Evolutionary conservation across 2,113 vertebrate genomes (phyloP).

Genomic region (Reinhardtius hippoglossoides): DNA sequence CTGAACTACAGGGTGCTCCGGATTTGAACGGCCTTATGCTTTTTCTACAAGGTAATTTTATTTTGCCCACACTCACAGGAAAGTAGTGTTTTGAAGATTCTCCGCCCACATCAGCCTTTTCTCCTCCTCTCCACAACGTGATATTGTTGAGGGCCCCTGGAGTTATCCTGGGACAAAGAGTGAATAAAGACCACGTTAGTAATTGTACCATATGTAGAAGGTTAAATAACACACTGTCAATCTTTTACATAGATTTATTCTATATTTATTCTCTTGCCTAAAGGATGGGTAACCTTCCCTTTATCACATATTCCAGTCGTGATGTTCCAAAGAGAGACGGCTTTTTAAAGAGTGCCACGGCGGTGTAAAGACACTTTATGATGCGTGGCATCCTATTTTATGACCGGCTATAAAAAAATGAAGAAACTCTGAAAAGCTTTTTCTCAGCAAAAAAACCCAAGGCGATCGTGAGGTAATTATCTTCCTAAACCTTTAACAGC

Average conservation of each 20-base stretch:
- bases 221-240: slow-evolving; percentile 36
- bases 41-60: background rate
- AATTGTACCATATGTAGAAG: slow-evolving; percentile 3
- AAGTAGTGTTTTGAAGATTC: background rate
- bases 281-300: slow-evolving; percentile 53
- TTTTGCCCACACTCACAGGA: background rate
- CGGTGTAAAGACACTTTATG: slow-evolving; percentile 75
- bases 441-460: slow-evolving; percentile 76
- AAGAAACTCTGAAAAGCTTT: slow-evolving; percentile 71
- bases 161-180: background rate
- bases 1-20: slow-evolving; percentile 3
- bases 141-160: too few species aligned
- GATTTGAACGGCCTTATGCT: background rate
- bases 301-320: slow-evolving; percentile 45
- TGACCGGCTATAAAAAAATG: slow-evolving; percentile 63
- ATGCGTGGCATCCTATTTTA: slow-evolving; percentile 66
- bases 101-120: slow-evolving; percentile 5
- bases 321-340: slow-evolving; percentile 60
- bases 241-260: slow-evolving; percentile 33
- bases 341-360: slow-evolving; percentile 62
- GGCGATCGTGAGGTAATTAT: slow-evolving; percentile 72
- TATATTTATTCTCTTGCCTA: slow-evolving; percentile 50
- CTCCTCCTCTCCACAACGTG: background rate
- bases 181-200: background rate
- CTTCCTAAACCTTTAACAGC: slow-evolving; percentile 70